Evolutionary conservation across 2,888 invertebrate species (phyloP).

Genomic region (Alcis repandata): DNA sequence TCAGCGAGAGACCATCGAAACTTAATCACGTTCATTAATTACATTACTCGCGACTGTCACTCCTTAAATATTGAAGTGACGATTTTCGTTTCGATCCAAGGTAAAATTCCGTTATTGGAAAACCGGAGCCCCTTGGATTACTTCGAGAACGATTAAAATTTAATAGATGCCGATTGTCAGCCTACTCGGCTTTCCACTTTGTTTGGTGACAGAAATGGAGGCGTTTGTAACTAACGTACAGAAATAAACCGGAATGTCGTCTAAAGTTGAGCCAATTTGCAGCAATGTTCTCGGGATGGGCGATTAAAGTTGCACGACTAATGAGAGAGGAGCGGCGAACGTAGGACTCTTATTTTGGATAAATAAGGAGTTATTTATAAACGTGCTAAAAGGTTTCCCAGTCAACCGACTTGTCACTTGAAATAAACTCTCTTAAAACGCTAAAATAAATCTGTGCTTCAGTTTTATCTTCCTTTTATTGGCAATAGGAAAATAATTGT

Average conservation of each 20-base stretch:
- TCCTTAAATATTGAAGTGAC: constrained; percentile 27
- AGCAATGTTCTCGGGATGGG: background rate
- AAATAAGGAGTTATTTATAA: constrained; percentile 14
- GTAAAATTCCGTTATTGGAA: constrained; percentile 11
- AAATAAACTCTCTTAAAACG: background rate
- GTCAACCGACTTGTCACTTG: background rate
- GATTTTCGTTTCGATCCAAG: constrained; percentile 23
- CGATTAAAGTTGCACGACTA: background rate
- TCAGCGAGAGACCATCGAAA: constrained; percentile 6
- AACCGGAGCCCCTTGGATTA: constrained; percentile 1
- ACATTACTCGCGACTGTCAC: constrained; percentile 25
- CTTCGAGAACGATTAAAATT: constrained; percentile 13
- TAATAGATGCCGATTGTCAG: constrained; percentile 16
- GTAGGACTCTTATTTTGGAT: background rate
- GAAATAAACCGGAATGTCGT: constrained; percentile 7
- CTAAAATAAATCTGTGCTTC: background rate
- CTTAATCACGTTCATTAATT: constrained; percentile 32
- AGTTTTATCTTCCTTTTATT: too few species aligned
- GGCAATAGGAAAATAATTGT: too few species aligned
- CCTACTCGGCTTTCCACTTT: background rate
- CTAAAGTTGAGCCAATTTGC: constrained; percentile 8
- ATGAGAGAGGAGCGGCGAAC: too few species aligned
- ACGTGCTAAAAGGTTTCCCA: constrained; percentile 14
- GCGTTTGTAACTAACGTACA: background rate
- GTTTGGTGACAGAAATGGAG: constrained; percentile 10